Evolutionary conservation across 2,888 invertebrate genomes (phyloP).

Genomic region (Drosophila anceps): DNA sequence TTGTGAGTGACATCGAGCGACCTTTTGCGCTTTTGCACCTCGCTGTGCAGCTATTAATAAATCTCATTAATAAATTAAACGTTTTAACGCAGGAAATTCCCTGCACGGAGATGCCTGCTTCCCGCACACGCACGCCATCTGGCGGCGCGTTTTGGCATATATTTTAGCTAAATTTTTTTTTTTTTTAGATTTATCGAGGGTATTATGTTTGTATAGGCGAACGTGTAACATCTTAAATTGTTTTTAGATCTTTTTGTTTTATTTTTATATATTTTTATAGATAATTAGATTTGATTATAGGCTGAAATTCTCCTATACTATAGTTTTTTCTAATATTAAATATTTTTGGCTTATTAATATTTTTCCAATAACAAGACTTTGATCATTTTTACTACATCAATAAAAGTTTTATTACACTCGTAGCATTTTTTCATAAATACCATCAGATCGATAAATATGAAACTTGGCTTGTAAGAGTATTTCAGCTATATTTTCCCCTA

Average conservation of each 20-base stretch:
- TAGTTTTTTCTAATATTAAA: neutral
- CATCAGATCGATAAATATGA: neutral
- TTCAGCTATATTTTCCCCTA: neutral
- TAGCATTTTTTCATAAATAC: neutral
- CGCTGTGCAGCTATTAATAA: constrained; percentile 69
- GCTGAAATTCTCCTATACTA: neutral
- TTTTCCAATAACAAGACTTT: neutral
- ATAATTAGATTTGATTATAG: neutral
- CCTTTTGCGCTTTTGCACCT: constrained; percentile 47
- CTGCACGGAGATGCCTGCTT: constrained; percentile 4
- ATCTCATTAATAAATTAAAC: constrained; percentile 81
- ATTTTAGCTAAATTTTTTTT: constrained; percentile 24
- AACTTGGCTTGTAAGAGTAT: neutral
- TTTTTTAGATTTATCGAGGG: neutral
- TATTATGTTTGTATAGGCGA: neutral
- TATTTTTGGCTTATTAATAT: neutral
- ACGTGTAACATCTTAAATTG: neutral
- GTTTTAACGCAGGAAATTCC: constrained; percentile 64
- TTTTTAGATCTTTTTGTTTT: neutral
- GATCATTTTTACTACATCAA: neutral
- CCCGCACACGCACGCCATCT: constrained; percentile 15
- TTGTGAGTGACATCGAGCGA: constrained; percentile 4
- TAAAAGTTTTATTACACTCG: neutral
- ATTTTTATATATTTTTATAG: constrained; percentile 5
- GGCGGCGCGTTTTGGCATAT: constrained; percentile 25